Evolutionary conservation across 2,888 invertebrate species (phyloP).

Genomic region (Psylliodes chrysocephalus): DNA sequence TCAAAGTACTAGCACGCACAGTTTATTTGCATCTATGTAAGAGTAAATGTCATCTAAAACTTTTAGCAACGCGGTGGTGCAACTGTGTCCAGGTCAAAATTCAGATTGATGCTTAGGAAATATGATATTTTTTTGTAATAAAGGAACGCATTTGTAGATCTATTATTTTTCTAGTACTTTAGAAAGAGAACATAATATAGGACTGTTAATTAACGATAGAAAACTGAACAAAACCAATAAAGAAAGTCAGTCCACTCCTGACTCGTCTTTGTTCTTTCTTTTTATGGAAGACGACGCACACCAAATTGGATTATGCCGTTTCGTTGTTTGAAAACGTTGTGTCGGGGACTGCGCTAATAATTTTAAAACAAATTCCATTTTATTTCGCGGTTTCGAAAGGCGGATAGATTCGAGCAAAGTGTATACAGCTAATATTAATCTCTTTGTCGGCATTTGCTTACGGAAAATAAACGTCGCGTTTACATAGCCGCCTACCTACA

Average conservation of each 20-base stretch:
- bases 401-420: slow-evolving; percentile 22
- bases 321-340: slow-evolving; percentile 19
- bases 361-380: slow-evolving; percentile 33
- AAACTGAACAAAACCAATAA: too few relatives aligned
- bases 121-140: too few relatives aligned
- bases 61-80: too few relatives aligned
- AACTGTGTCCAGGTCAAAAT: too few relatives aligned
- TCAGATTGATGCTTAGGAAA: too few relatives aligned
- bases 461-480: slow-evolving; percentile 18
- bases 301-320: slow-evolving; percentile 14
- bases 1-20: too few relatives aligned
- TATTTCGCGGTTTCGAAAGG: slow-evolving; percentile 16
- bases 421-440: slow-evolving; percentile 25
- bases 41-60: too few relatives aligned
- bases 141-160: too few relatives aligned
- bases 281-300: slow-evolving; percentile 12
- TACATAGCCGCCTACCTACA: not conserved
- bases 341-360: slow-evolving; percentile 17
- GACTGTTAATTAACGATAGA: too few relatives aligned
- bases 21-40: too few relatives aligned
- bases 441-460: slow-evolving; percentile 13
- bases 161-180: too few relatives aligned
- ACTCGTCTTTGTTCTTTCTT: not conserved
- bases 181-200: too few relatives aligned
- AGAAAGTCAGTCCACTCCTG: not conserved